A percentile compares a stretch with the other conserved stretches of the same genome.
Evolutionary conservation across 1,140 invertebrate genomes (phyloP).

Genomic region (Zaprionus tsacasi): DNA sequence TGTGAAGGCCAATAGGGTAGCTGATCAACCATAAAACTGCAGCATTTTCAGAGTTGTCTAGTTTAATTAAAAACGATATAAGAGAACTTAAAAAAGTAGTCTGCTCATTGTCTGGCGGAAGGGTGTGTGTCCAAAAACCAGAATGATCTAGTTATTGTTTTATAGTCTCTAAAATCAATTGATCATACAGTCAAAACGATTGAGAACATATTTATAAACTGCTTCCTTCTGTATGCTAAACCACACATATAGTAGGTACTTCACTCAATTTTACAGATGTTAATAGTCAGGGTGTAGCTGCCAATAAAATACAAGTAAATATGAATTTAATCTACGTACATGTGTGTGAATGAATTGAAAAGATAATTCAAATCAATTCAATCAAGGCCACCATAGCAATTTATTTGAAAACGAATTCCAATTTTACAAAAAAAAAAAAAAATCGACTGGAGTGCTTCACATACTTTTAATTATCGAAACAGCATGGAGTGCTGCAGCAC

Average conservation of each 20-base stretch:
- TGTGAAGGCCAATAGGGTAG: too few species aligned
- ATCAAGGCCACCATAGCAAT: neutral
- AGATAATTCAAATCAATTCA: neutral
- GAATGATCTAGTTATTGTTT: neutral
- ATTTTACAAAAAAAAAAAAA: neutral
- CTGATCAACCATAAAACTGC: too few species aligned
- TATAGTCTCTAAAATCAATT: neutral
- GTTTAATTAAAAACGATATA: too few species aligned
- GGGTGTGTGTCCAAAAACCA: too few species aligned
- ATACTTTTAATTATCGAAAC: neutral
- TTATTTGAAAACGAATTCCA: slow-evolving; percentile 1
- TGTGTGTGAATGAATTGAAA: neutral
- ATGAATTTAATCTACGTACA: neutral
- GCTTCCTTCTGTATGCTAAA: neutral
- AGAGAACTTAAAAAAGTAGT: neutral
- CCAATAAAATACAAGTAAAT: neutral
- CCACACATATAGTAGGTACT: too few species aligned
- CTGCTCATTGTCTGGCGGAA: neutral
- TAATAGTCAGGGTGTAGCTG: neutral
- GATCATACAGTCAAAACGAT: neutral
- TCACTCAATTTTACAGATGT: too few species aligned
- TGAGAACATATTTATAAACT: too few species aligned
- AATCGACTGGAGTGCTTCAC: neutral
- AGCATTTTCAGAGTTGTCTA: too few species aligned
- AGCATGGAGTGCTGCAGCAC: neutral